Evolutionary conservation across 2,113 vertebrate species (phyloP), one percentile per base, ranked within the genome.

Genomic region (Corythoichthys intestinalis): DNA sequence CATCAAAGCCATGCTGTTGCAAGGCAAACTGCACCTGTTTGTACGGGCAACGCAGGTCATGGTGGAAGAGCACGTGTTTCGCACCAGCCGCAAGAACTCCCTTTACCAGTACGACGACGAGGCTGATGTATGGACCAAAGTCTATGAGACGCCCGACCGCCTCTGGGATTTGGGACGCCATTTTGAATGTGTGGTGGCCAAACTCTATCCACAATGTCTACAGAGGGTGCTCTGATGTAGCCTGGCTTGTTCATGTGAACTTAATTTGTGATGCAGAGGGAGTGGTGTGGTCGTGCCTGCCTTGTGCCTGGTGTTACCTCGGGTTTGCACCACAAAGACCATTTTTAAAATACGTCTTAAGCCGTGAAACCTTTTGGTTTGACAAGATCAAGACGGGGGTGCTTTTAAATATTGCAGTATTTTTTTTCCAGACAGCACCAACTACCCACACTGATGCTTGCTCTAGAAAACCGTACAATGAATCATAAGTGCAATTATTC

Each of bases 161-260:
- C 95, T 99, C 87, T 99, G 98, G 98, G 98, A 99, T 91, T 92
- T 99, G 50, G 98, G 98, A 78, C 96, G 98, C 87, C 97, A 98
- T 93, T 99, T 98, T 90, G 98, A 99, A 92, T 99, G 98, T 89
- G 95, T 94, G 88, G 96, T 98, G 86, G 98, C 96, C 93, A 99
- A 98, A 92, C 93, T 99, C 67, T 99, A 99, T 88, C 98, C 98
- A n/a, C 98, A 99, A 81, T 99, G 98, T 98, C 96, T 99, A 87
- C 98, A 98, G 92, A 98, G 98, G 94, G 97, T 99, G 85, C 94
- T 99, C 87, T 99, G 92, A 94, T 76, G 62, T 58, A 41, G 59
- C 67, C 56, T 28, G 20, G 61, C 38, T 13, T 15, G 65, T 60
- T 73, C 41, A 72, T 67, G 69, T 60, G 72, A 83, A 75, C 65